Conservation (phyloP, 2,797 vertebrate genomes). For the Eutrigla gurnardus region DNA sequence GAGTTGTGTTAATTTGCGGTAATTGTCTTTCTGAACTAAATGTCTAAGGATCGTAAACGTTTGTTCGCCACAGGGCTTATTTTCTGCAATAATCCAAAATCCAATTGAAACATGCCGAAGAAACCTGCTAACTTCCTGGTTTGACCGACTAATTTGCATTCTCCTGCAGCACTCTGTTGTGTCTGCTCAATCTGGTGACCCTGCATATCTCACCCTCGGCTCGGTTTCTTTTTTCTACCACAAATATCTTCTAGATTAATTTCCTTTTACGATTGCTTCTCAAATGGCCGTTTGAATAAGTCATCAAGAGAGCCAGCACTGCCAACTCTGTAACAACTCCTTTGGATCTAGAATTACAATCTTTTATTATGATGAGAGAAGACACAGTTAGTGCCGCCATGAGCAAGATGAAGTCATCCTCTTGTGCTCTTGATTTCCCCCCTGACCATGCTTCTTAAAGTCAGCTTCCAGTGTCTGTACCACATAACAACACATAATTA, state of each 20-base stretch:
- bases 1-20: too few species aligned
- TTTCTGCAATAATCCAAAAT: not conserved
- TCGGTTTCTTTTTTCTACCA: not conserved
- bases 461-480: slow-evolving; percentile 19
- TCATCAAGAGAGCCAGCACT: slow-evolving; percentile 7
- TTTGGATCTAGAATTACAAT: slow-evolving; percentile 41
- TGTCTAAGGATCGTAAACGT: too few species aligned
- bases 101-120: not conserved
- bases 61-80: not conserved
- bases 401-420: slow-evolving; percentile 44
- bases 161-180: not conserved
- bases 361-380: slow-evolving; percentile 34
- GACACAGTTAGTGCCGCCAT: slow-evolving; percentile 26
- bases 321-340: slow-evolving; percentile 26
- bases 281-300: slow-evolving; percentile 14
- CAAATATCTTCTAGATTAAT: not conserved
- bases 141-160: not conserved
- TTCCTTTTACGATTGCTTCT: slow-evolving; percentile 13
- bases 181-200: not conserved
- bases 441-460: slow-evolving; percentile 29
- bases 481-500: slow-evolving; percentile 56
- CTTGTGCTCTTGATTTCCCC: slow-evolving; percentile 18
- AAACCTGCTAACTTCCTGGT: not conserved
- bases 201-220: not conserved
- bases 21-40: too few species aligned